Percentiles rank a stretch among this genome's conserved stretches.
Evolutionary conservation across 1,140 invertebrate genomes (phyloP).

Genomic region (Amphibalanus amphitrite): DNA sequence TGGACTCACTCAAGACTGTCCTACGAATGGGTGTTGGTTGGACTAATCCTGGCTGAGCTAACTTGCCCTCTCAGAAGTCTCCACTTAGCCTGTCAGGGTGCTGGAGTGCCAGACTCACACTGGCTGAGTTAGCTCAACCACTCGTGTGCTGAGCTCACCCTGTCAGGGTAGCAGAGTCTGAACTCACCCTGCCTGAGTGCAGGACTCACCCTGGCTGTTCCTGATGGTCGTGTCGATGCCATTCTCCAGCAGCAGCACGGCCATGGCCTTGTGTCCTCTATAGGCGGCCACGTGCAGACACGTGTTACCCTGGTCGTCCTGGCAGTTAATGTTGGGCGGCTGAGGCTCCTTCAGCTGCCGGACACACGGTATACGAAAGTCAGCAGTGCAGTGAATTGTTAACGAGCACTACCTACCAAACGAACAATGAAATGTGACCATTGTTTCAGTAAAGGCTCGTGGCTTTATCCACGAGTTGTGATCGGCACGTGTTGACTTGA

Average conservation of each 20-base stretch:
- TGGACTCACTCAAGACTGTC: no score
- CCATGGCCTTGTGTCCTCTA: conserved; percentile 42
- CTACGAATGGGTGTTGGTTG: no score
- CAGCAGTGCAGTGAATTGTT: no score
- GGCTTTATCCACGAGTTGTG: neutral
- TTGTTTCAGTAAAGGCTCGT: neutral
- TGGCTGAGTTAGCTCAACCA: no score
- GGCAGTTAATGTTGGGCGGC: conserved; percentile 30
- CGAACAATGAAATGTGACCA: neutral
- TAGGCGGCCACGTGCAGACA: conserved; percentile 47
- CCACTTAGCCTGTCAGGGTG: no score
- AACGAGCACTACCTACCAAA: neutral
- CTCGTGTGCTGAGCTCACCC: no score
- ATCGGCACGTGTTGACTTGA: neutral
- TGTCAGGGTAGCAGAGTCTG: no score
- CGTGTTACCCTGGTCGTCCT: conserved; percentile 42
- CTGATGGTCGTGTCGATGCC: conserved; percentile 29
- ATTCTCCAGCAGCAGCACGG: conserved; percentile 43
- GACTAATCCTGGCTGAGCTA: no score
- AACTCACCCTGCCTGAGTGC: no score
- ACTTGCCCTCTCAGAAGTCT: no score
- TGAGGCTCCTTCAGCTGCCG: conserved; percentile 10
- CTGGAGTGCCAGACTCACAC: no score
- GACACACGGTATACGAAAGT: conserved; percentile 10
- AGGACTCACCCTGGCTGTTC: conserved; percentile 30